Percentiles rank a stretch among this genome's conserved stretches.
phyloP scores from a whole-genome alignment of 2,888 invertebrate species.

The Laspeyria flexula region DNA sequence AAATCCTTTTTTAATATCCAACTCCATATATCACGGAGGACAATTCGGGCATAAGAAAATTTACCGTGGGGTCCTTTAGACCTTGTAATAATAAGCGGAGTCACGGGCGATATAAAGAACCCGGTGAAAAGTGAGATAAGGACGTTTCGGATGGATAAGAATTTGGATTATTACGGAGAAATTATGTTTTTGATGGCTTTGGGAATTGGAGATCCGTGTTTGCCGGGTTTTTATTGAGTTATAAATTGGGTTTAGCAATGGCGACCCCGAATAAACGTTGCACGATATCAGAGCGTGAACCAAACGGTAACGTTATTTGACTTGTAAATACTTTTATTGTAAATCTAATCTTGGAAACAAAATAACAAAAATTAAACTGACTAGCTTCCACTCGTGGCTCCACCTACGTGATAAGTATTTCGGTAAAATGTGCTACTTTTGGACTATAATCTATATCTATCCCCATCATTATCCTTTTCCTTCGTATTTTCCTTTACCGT shows the following conservation, averaged over 20 bases:
- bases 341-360: too few species aligned
- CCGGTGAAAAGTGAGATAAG: conserved; percentile 39
- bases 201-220: background rate
- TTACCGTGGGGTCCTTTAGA: conserved; percentile 31
- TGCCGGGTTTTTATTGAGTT: background rate
- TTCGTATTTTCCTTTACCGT: too few species aligned
- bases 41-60: conserved; percentile 39
- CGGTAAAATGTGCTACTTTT: too few species aligned
- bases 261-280: background rate
- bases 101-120: conserved; percentile 40
- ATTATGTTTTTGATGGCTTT: conserved; percentile 1
- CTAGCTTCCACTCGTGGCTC: too few species aligned
- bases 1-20: conserved; percentile 31
- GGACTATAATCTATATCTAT: too few species aligned
- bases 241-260: background rate
- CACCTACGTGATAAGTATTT: too few species aligned
- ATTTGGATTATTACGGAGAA: conserved; percentile 2
- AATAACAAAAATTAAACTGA: too few species aligned
- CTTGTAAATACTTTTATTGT: too few species aligned
- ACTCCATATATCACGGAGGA: conserved; percentile 34
- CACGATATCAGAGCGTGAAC: background rate
- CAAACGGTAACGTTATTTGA: too few species aligned
- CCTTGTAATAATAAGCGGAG: conserved; percentile 31
- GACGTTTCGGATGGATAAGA: conserved; percentile 21
- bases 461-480: too few species aligned